Evolutionary conservation across 1,140 invertebrate species (phyloP).

Genomic region (Protaetia brevitarsis): DNA sequence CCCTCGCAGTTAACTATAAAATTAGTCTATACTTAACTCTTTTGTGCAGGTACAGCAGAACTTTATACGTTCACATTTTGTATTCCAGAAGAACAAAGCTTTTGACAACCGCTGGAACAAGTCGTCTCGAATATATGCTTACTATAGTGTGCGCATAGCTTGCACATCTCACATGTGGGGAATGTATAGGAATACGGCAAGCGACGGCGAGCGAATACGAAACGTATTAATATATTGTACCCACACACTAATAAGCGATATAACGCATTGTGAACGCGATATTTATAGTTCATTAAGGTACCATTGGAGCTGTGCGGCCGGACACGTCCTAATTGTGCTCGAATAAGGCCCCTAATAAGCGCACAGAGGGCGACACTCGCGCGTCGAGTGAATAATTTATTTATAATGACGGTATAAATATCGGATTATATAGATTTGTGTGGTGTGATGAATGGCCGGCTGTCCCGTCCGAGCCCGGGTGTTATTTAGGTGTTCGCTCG

Average conservation of each 20-base stretch:
- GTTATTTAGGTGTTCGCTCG: constrained; percentile 1
- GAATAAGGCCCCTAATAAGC: constrained; percentile 47
- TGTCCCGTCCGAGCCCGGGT: not conserved
- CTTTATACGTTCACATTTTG: too few species aligned
- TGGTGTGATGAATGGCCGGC: constrained; percentile 44
- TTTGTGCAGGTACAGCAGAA: too few species aligned
- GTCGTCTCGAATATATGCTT: too few species aligned
- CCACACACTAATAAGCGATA: constrained; percentile 45
- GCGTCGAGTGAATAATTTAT: constrained; percentile 46
- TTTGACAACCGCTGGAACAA: too few species aligned
- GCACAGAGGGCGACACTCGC: constrained; percentile 38
- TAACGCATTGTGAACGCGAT: constrained; percentile 43
- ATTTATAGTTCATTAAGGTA: constrained; percentile 47
- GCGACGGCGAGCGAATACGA: not conserved
- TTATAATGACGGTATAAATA: constrained; percentile 49
- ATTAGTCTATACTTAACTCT: too few species aligned
- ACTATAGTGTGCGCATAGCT: too few species aligned
- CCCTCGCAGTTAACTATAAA: too few species aligned
- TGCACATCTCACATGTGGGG: too few species aligned
- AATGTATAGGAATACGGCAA: too few species aligned
- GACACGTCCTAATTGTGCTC: constrained; percentile 47
- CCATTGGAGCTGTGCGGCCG: constrained; percentile 44
- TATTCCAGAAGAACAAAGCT: too few species aligned
- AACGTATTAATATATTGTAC: constrained; percentile 46
- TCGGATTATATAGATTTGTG: constrained; percentile 49